Percentiles rank a stretch among this genome's conserved stretches.
These are phyloP conservation scores for Todiramphus chloris DNA, from an alignment of 2,113 vertebrate species.

Conservation along the genomic window DNA sequence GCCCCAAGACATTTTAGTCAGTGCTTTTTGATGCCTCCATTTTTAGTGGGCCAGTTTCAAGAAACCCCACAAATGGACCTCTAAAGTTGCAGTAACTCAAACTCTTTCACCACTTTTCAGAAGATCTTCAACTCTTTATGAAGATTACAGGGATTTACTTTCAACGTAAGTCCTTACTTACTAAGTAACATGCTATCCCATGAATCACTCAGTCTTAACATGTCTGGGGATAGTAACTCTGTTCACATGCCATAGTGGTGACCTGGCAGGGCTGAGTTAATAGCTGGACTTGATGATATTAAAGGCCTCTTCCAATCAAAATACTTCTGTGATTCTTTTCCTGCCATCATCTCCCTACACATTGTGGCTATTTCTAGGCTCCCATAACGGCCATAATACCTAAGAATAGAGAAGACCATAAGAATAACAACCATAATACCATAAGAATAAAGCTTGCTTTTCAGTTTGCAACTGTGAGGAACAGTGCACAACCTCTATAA, in stretches of 20 bases:
- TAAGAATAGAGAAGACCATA: too few species aligned
- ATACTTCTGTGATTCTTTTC: background rate
- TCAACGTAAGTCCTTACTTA: background rate
- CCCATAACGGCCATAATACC: background rate
- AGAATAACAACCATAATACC: background rate
- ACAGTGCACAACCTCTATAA: background rate
- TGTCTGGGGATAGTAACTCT: background rate
- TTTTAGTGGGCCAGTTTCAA: background rate
- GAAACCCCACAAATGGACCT: background rate
- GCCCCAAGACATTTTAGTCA: background rate
- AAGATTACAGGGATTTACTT: background rate
- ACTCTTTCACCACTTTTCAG: background rate
- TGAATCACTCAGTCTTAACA: background rate
- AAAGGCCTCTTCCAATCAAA: too few species aligned
- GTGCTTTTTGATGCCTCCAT: background rate
- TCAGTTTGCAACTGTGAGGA: background rate
- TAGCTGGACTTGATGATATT: too few species aligned
- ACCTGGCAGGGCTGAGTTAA: too few species aligned
- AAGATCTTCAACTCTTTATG: background rate
- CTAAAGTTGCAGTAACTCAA: background rate
- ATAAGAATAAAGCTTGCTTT: background rate
- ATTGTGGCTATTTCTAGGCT: background rate
- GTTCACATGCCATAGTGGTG: too few species aligned
- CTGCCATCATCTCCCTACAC: background rate
- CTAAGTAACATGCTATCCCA: background rate